Evolutionary conservation across 2,888 invertebrate species (phyloP).

Genomic region (Alsophila aescularia): DNA sequence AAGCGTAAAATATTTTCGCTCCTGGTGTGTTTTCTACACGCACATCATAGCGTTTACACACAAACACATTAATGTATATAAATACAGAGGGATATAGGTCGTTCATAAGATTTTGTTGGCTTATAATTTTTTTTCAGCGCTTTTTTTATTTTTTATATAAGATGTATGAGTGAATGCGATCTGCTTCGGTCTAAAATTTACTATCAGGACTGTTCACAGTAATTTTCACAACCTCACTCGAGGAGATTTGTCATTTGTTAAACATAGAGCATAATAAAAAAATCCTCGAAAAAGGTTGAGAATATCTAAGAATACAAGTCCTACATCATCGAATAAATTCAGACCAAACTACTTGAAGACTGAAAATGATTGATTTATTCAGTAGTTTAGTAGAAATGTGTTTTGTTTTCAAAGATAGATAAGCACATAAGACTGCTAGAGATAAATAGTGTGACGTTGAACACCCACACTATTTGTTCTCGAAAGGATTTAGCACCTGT

Average conservation of each 20-base stretch:
- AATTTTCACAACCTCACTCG: too few species aligned
- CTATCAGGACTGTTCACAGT: not conserved
- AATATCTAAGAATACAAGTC: not conserved
- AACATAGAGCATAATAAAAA: too few species aligned
- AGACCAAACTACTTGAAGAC: slow-evolving; percentile 6
- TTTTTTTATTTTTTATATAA: slow-evolving; percentile 1
- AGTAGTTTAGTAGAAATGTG: slow-evolving; percentile 10
- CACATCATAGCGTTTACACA: not conserved
- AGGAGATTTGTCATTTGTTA: too few species aligned
- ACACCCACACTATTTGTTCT: slow-evolving; percentile 24
- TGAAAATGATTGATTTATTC: slow-evolving; percentile 17
- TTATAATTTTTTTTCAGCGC: slow-evolving; percentile 20
- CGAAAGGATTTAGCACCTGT: slow-evolving; percentile 17
- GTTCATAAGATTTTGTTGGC: not conserved
- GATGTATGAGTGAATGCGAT: slow-evolving; percentile 13
- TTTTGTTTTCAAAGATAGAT: slow-evolving; percentile 24
- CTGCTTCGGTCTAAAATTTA: slow-evolving; percentile 7
- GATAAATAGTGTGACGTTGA: slow-evolving; percentile 23
- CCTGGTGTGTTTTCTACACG: not conserved
- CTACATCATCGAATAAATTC: slow-evolving; percentile 5
- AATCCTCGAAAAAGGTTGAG: too few species aligned
- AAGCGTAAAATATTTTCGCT: not conserved
- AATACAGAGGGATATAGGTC: not conserved
- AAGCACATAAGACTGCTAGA: slow-evolving; percentile 29
- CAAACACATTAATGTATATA: not conserved